Percentiles rank a stretch among this genome's conserved stretches.
These are phyloP conservation scores for Ormyrus labotus DNA, from an alignment of 2,888 invertebrate genomes.

Conservation along the genomic window DNA sequence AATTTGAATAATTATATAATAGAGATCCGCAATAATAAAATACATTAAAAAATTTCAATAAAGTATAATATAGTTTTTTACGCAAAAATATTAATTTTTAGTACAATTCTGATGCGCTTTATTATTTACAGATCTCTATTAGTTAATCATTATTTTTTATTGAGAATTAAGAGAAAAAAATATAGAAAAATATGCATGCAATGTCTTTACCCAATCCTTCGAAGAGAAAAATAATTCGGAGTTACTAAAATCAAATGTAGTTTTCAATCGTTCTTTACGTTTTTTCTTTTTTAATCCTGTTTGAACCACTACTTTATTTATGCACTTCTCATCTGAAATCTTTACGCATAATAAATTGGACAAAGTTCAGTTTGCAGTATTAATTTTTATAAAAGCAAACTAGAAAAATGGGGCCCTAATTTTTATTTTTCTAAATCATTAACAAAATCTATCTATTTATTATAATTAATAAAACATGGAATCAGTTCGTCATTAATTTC, in stretches of 20 bases:
- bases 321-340: constrained; percentile 52
- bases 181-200: constrained; percentile 51
- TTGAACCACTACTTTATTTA: constrained; percentile 42
- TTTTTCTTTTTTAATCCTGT: constrained; percentile 36
- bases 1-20: constrained; percentile 23
- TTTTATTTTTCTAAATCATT: constrained; percentile 2
- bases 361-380: not conserved
- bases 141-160: constrained; percentile 7
- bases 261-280: constrained; percentile 46
- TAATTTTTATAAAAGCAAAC: too few relatives aligned
- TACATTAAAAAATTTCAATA: too few relatives aligned
- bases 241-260: constrained; percentile 51
- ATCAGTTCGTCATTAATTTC: not conserved
- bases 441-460: not conserved
- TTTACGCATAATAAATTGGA: constrained; percentile 45
- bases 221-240: constrained; percentile 50
- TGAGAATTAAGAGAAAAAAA: constrained; percentile 35
- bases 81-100: not conserved
- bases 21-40: constrained; percentile 28
- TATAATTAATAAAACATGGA: not conserved
- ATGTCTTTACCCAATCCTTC: constrained; percentile 54
- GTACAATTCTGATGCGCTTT: not conserved
- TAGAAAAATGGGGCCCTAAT: too few relatives aligned
- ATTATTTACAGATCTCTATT: constrained; percentile 38
- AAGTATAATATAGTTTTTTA: not conserved